A percentile compares a stretch with the other conserved stretches of the same genome.
Conservation (phyloP, 2,797 vertebrate genomes). For the Dromococcyx pavoninus region DNA sequence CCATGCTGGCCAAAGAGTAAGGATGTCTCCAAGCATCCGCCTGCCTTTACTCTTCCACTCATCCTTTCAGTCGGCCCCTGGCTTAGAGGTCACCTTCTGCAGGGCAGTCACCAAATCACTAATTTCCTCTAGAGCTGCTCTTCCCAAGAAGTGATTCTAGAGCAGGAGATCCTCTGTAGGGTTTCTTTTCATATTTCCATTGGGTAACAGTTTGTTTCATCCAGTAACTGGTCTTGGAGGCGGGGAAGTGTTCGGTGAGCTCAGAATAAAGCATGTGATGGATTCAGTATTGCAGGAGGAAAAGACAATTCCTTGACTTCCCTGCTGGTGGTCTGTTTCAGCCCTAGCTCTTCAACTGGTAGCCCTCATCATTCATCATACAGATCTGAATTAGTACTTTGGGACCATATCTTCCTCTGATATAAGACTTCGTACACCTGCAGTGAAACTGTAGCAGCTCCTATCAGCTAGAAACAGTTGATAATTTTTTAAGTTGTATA, state of each 20-base stretch:
- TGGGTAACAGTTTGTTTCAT: background rate
- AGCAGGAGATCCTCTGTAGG: background rate
- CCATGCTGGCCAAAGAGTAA: background rate
- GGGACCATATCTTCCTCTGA: background rate
- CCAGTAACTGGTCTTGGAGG: background rate
- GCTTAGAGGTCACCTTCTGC: background rate
- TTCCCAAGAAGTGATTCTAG: background rate
- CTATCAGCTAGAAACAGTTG: constrained; percentile 5
- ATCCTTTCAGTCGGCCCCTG: background rate
- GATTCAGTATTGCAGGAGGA: background rate
- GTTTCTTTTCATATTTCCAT: background rate
- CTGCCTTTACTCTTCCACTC: background rate
- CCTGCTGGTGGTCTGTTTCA: background rate
- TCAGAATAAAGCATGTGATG: background rate
- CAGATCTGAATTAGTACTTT: background rate
- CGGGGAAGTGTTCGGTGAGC: background rate
- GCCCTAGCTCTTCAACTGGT: background rate
- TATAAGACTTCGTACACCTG: background rate
- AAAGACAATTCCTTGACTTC: background rate
- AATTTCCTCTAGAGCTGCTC: background rate
- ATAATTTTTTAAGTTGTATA: background rate
- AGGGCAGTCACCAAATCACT: background rate
- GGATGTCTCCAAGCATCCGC: background rate
- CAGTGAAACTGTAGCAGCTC: background rate
- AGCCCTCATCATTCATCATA: background rate